Base-by-base conservation (phyloP, 2,113 vertebrate species). In the Eretmochelys imbricata region DNA sequence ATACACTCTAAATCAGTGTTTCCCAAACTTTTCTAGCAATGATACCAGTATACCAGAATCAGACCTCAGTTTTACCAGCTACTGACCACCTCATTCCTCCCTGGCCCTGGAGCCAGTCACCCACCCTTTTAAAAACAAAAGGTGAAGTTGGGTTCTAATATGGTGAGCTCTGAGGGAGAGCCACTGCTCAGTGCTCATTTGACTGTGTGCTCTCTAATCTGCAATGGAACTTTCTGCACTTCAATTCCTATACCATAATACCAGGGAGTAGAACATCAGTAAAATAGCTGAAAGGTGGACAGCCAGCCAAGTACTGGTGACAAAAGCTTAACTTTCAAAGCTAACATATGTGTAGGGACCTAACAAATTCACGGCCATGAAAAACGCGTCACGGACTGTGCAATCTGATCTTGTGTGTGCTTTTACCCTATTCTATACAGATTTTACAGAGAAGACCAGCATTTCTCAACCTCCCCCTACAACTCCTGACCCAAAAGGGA, bases 91-190 rank as follows among this genome's bases (percentile, higher is more conserved):
- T 88, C 6, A 31, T 48, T 57, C 48, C 59, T 5, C 9, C 19
- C 65, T 72, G 31, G 12, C n/a, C 19, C 65, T 38, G n/a, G 35
- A 69, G 35, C 19, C 17, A 19, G 31, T 69, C 65, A n/a, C 16
- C n/a, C 35, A 59, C 57, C 35, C 20, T 11, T 69, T 38, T 10
- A 19, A 38, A n/a, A 72, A 29, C 31, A 38, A 38, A 72, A 8
- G 8, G 4, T 4, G 57, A 62, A 14, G 6, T 3, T 25, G 0
- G 6, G 11, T 49, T 75, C 2, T 48, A 24, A 42, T 54, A 53
- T n/a, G 9, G 3, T 19, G 9, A 75, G 19, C 86, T 9, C 25
- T 62, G 9, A 80, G 54, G 9, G 29, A 86, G 72, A 76, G 13
- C 59, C 6, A 72, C 2, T 72, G 50, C 29, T 46, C 53, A 24